These are phyloP conservation scores for Esox masquinongy DNA, from an alignment of 2,797 vertebrate genomes.

Conservation along the genomic window DNA sequence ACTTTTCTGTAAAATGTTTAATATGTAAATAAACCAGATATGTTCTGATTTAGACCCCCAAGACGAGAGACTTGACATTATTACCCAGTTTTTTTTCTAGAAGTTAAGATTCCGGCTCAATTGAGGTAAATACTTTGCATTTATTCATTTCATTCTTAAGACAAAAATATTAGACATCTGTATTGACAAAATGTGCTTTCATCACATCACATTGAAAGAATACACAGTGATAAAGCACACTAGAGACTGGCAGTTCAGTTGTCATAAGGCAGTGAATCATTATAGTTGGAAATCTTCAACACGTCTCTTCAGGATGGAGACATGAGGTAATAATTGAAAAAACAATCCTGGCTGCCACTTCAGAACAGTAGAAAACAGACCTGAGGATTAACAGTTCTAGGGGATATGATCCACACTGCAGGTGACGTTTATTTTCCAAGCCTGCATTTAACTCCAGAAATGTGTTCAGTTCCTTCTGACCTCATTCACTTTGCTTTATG, in stretches of 20 bases:
- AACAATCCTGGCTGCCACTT: not conserved
- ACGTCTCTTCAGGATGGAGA: not conserved
- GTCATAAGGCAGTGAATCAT: not conserved
- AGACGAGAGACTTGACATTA: not conserved
- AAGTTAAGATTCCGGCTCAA: not conserved
- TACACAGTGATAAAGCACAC: not conserved
- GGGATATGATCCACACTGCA: slow-evolving; percentile 55
- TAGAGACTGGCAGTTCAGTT: not conserved
- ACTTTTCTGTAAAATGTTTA: slow-evolving; percentile 52
- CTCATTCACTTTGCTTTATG: not conserved
- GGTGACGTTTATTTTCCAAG: slow-evolving; percentile 10
- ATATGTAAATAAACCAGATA: slow-evolving; percentile 68
- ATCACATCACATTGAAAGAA: not conserved
- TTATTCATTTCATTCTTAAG: slow-evolving; percentile 8
- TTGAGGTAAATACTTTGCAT: not conserved
- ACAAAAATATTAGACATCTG: slow-evolving; percentile 16
- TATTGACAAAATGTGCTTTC: not conserved
- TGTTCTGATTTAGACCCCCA: slow-evolving; percentile 24
- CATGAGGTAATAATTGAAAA: not conserved
- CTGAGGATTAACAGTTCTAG: not conserved
- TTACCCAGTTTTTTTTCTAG: not conserved
- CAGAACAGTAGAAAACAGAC: not conserved
- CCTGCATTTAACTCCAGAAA: not conserved
- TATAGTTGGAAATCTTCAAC: not conserved
- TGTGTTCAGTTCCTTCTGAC: not conserved